Conservation (phyloP, 2,888 invertebrate species). For the Chloromyia formosa region DNA sequence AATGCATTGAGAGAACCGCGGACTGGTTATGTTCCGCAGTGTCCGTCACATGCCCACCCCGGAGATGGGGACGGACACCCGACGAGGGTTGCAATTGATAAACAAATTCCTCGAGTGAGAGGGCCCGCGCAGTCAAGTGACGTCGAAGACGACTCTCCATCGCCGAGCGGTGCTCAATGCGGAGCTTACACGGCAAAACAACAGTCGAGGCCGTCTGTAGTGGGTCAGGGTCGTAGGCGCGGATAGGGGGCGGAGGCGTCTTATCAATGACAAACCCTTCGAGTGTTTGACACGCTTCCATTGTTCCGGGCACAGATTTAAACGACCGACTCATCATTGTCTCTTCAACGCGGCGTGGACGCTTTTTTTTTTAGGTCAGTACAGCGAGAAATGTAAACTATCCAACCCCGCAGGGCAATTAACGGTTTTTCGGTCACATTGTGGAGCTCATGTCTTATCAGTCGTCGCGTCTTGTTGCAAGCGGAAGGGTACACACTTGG, state of each 20-base stretch:
- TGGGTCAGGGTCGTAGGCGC: conserved; percentile 30
- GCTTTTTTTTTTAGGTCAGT: no score
- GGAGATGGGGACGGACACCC: no score
- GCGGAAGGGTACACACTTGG: conserved; percentile 17
- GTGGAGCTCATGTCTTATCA: neutral
- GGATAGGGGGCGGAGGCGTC: neutral
- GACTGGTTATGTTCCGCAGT: neutral
- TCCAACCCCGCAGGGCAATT: neutral
- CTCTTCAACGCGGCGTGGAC: no score
- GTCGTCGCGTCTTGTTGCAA: conserved; percentile 6
- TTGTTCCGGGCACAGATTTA: conserved; percentile 6
- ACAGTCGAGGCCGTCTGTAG: conserved; percentile 25
- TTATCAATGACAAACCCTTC: neutral
- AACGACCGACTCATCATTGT: neutral
- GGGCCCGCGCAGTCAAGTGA: neutral
- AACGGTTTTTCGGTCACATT: neutral
- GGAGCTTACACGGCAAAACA: conserved; percentile 1
- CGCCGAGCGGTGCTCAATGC: neutral
- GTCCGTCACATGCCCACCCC: neutral
- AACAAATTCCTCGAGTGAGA: conserved; percentile 16
- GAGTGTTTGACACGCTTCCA: neutral
- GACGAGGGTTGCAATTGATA: conserved; percentile 26
- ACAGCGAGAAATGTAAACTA: no score
- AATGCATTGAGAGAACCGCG: neutral
- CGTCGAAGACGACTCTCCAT: no score